Conservation (phyloP, 2,113 vertebrate species). For the Callipepla squamata region DNA sequence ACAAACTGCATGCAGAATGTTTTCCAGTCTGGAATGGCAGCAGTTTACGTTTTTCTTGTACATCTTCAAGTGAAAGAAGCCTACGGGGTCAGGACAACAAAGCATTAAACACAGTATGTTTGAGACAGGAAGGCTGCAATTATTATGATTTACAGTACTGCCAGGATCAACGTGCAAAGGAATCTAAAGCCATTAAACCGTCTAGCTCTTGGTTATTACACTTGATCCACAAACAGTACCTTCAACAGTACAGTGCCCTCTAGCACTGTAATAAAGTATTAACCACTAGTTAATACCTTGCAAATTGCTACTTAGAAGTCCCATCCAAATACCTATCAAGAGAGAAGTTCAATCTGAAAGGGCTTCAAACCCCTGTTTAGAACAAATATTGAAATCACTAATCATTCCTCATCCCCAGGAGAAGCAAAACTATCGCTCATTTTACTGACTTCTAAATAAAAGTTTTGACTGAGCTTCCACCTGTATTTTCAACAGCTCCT, state of each 20-base stretch:
- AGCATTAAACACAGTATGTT: background rate
- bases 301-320: background rate
- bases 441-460: conserved; percentile 7
- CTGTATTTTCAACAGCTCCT: background rate
- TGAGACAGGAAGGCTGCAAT: background rate
- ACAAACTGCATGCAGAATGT: background rate
- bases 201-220: conserved; percentile 21
- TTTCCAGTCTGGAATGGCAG: background rate
- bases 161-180: conserved; percentile 21
- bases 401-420: background rate
- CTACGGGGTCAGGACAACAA: conserved; percentile 5
- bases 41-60: background rate
- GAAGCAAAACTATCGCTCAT: background rate
- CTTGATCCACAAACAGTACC: conserved; percentile 52
- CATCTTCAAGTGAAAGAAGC: background rate
- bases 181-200: conserved; percentile 49
- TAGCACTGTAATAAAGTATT: conserved; percentile 47
- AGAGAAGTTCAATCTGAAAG: background rate
- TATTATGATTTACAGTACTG: conserved; percentile 13
- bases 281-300: conserved; percentile 16
- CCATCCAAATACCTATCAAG: background rate
- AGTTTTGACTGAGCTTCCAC: background rate
- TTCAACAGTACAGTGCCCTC: conserved; percentile 56
- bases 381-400: background rate
- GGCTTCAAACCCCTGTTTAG: background rate